Conservation (phyloP, 2,888 invertebrate species). For the Salpingus planirostris region DNA sequence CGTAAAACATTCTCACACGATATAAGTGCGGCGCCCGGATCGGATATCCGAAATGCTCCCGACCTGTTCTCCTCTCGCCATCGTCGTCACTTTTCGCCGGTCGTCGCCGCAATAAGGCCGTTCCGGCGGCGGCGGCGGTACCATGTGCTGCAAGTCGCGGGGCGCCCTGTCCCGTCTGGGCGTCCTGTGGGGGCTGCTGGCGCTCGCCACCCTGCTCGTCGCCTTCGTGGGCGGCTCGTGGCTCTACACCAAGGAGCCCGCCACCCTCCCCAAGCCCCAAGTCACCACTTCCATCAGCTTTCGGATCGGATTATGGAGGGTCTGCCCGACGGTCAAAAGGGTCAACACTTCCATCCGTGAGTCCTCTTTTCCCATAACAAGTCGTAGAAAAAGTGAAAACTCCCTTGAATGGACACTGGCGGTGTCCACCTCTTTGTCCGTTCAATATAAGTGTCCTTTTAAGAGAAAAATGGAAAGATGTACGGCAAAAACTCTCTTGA, state of each 20-base stretch:
- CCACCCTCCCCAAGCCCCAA: constrained; percentile 39
- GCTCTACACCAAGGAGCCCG: constrained; percentile 45
- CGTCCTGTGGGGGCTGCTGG: constrained; percentile 41
- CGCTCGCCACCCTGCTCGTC: constrained; percentile 40
- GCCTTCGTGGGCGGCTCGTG: constrained; percentile 45
- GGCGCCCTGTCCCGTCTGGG: constrained; percentile 41
- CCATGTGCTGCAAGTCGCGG: constrained; percentile 37
- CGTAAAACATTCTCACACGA: constrained; percentile 9
- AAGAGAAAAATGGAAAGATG: no score
- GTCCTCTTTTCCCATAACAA: no score
- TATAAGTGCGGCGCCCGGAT: constrained; percentile 7
- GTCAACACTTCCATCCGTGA: constrained; percentile 30
- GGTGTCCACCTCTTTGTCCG: no score
- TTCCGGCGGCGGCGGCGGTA: no score
- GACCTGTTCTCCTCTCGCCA: constrained; percentile 3
- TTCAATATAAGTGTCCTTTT: no score
- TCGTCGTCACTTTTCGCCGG: constrained; percentile 1
- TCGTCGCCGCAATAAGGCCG: no score
- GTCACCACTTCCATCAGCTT: constrained; percentile 43
- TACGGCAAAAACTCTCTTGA: no score
- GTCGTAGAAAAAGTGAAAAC: no score
- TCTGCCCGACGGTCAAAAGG: constrained; percentile 42
- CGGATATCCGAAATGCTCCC: constrained; percentile 6
- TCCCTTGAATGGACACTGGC: no score
- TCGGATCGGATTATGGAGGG: constrained; percentile 45